phyloP scores from a whole-genome alignment of 2,113 vertebrate species.

The Phocoena phocoena region DNA sequence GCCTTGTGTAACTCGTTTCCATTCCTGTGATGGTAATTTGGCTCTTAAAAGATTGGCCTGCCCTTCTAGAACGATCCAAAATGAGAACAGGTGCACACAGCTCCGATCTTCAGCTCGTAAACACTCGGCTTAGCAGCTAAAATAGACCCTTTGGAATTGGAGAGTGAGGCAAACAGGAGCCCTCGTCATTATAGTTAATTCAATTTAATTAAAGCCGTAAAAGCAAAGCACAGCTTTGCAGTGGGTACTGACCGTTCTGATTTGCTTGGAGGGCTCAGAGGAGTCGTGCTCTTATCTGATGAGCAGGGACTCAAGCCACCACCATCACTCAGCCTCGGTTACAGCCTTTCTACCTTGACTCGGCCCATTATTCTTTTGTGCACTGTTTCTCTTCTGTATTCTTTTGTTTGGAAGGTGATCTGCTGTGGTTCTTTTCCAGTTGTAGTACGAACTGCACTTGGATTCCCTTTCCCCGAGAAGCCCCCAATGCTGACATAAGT shows the following conservation, averaged over 20 bases:
- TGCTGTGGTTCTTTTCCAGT: background rate
- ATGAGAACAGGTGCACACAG: background rate
- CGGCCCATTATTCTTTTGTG: background rate
- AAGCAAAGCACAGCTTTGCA: constrained; percentile 4
- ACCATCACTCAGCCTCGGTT: background rate
- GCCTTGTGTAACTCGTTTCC: background rate
- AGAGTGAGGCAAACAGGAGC: constrained; percentile 60
- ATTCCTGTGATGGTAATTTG: background rate
- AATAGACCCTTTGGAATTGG: background rate
- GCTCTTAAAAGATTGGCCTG: background rate
- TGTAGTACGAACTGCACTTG: background rate
- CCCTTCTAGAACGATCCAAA: background rate
- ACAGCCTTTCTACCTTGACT: background rate
- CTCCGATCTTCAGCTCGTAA: background rate
- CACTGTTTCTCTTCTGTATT: background rate
- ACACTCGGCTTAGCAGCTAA: background rate
- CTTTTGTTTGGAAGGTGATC: background rate
- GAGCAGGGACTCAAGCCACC: constrained; percentile 35
- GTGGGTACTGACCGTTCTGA: constrained; percentile 8
- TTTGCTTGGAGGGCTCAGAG: background rate
- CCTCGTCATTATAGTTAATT: constrained; percentile 49
- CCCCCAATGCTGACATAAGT: background rate
- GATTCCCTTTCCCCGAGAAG: background rate
- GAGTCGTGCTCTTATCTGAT: constrained; percentile 60
- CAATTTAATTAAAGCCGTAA: constrained; percentile 70